Evolutionary conservation across 2,888 invertebrate species (phyloP), one percentile per base, ranked within the genome.

Genomic region (Plagodis pulveraria): DNA sequence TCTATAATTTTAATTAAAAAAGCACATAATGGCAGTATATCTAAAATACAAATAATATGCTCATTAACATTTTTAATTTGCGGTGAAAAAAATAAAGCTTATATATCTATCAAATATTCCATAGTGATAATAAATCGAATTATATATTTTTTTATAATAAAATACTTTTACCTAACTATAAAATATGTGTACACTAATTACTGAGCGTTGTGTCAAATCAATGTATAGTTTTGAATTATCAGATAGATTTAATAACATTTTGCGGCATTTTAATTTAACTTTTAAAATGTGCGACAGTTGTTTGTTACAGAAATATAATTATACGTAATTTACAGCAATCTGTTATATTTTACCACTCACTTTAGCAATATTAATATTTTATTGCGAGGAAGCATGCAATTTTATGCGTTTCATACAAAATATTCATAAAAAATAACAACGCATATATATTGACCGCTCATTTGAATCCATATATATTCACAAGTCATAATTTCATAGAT

Each of bases 91-190:
- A 56, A 60, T 52, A 42, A 61, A 62, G 57, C 53, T 43, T 56
- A 56, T n/a, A 51, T 5, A 6, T 42, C 32, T 52, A 56, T 11
- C 11, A 48, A 55, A 60, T 51, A 52, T 50, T 54, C 43, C 42
- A 35, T 51, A 53, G 48, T 55, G 40, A 54, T 55, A 40, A 59
- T 55, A 50, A 45, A 50, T 50, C 51, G 44, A 56, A 52, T 56
- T 52, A 52, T 49, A 49, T 42, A 35, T 10, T 12, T 43, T 40
- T 40, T 10, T 45, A 60, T 67, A 58, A 57, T 65, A 65, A 67
- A 67, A 65, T 67, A 65, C 64, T 63, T 64, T 64, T 57, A 53
- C 61, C 63, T 63, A 59, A 56, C 64, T 67, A 67, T 69, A 59
- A 38, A 65, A 50, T 65, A 66, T 55, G 65, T 63, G 58, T 69